phyloP scores from a whole-genome alignment of 1,140 invertebrate genomes.

The Steinernema feltiae region DNA sequence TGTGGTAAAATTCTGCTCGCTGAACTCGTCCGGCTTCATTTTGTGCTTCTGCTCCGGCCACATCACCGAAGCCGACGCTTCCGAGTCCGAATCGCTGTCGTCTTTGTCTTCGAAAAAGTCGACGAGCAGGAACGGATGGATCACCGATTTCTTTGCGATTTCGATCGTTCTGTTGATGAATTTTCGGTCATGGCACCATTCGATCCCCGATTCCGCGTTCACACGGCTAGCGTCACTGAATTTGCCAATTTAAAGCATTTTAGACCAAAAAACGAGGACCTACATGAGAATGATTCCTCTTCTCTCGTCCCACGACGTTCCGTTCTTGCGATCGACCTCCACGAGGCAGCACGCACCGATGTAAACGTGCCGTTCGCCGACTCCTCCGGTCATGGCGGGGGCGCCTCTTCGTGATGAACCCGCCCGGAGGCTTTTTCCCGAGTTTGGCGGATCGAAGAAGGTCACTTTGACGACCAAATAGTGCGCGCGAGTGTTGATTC shows the following conservation, averaged over 20 bases:
- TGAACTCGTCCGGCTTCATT: neutral
- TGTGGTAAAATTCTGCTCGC: neutral
- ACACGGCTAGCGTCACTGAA: slow-evolving; percentile 3
- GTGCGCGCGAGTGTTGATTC: neutral
- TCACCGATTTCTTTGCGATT: neutral
- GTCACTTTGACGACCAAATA: neutral
- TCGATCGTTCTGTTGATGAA: neutral
- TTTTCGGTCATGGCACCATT: neutral
- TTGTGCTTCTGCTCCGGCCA: neutral
- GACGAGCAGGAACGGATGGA: neutral
- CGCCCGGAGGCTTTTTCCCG: neutral
- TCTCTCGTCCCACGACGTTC: neutral
- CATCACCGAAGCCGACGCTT: neutral
- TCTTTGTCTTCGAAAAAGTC: slow-evolving; percentile 1
- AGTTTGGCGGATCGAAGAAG: neutral
- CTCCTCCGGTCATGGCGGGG: neutral
- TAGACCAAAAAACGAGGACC: neutral
- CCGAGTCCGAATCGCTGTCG: neutral
- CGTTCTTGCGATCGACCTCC: neutral
- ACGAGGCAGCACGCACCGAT: neutral
- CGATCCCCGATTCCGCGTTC: neutral
- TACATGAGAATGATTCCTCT: neutral
- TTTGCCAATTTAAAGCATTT: neutral
- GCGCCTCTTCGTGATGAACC: neutral
- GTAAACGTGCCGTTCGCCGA: neutral